These are phyloP conservation scores for Sarcophaga variegata DNA, from an alignment of 2,888 invertebrate species.

Conservation along the genomic window DNA sequence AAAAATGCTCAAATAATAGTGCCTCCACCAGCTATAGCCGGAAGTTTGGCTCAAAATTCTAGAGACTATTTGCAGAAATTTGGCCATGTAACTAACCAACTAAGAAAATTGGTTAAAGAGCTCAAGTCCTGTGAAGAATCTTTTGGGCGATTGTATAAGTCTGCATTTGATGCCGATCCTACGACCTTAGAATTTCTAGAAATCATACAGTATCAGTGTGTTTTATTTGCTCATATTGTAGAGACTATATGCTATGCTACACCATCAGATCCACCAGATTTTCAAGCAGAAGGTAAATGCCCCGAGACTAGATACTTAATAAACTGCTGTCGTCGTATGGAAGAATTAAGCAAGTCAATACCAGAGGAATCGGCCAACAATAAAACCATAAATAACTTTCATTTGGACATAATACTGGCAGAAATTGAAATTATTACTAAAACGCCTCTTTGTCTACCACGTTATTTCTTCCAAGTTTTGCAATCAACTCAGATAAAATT, in stretches of 20 bases:
- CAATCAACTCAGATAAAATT: constrained; percentile 92
- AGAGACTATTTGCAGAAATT: constrained; percentile 90
- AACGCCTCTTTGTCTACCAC: constrained; percentile 87
- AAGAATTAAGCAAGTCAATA: constrained; percentile 77
- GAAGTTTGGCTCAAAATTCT: constrained; percentile 89
- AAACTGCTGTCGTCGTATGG: constrained; percentile 79
- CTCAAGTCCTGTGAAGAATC: constrained; percentile 87
- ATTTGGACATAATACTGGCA: constrained; percentile 84
- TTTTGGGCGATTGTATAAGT: constrained; percentile 90
- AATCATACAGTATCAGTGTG: constrained; percentile 82
- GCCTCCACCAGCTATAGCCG: constrained; percentile 96
- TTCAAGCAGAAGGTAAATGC: constrained; percentile 79
- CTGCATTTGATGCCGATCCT: constrained; percentile 93
- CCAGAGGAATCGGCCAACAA: constrained; percentile 78
- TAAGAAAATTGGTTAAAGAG: constrained; percentile 88
- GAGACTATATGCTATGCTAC: constrained; percentile 81
- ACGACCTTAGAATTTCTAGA: constrained; percentile 88
- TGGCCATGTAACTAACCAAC: constrained; percentile 90
- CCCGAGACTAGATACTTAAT: constrained; percentile 80
- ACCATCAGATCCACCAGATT: constrained; percentile 80
- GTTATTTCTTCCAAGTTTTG: constrained; percentile 91
- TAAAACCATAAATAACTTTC: constrained; percentile 81
- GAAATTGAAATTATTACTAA: constrained; percentile 85
- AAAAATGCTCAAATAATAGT: constrained; percentile 87
- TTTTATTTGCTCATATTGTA: constrained; percentile 79